These are phyloP conservation scores for Cynocephalus volans DNA, from an alignment of 2,113 vertebrate genomes.

Conservation along the genomic window DNA sequence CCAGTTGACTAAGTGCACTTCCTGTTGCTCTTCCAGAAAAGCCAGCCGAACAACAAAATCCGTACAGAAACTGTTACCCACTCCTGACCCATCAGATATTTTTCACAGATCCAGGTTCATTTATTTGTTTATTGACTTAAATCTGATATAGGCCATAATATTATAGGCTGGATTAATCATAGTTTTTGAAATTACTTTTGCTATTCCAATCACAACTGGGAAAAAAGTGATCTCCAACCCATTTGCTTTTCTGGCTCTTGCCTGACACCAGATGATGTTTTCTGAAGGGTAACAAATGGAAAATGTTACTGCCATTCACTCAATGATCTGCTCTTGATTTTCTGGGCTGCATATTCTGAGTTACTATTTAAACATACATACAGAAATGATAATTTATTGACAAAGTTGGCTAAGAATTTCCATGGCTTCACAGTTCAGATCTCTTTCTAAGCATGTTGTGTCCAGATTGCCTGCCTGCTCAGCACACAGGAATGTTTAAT, in stretches of 20 bases:
- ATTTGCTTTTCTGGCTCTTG: not conserved
- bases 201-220: not conserved
- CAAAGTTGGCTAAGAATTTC: not conserved
- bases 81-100: not conserved
- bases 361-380: not conserved
- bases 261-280: not conserved
- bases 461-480: conserved; percentile 43
- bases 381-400: not conserved
- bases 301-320: not conserved
- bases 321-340: conserved; percentile 38
- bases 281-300: conserved; percentile 21
- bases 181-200: not conserved
- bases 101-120: not conserved
- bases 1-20: not conserved
- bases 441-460: not conserved
- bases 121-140: conserved; percentile 37
- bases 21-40: conserved; percentile 35
- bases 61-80: not conserved
- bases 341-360: not conserved
- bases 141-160: not conserved
- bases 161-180: not conserved
- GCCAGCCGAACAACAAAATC: conserved; percentile 51
- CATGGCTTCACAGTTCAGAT: not conserved
- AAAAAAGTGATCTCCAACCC: not conserved
- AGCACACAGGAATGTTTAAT: conserved; percentile 65